Base-by-base conservation (phyloP, 2,113 vertebrate species). In the Pelodiscus sinensis region DNA sequence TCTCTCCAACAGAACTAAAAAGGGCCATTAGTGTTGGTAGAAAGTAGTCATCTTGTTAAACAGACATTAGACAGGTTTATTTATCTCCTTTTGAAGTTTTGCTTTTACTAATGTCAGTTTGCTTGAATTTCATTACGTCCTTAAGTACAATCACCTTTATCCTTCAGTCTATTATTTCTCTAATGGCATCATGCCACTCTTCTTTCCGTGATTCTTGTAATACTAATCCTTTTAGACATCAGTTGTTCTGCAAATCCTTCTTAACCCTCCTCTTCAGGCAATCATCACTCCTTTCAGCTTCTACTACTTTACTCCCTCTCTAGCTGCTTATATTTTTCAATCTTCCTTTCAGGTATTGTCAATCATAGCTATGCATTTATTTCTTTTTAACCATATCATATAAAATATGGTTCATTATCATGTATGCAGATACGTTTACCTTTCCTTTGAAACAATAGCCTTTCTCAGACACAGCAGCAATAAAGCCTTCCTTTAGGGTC, bases 231-330 rank as follows among this genome's bases (percentile, higher is more conserved):
- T 92, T 90, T 71, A 87, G 31, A 57, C 91, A 57, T 91, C 81
- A 91, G 68, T 89, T 92, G 31, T 77, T 95, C 80, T 95, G n/a
- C 89, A 91, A 97, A 94, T 95, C 88, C 52, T 50, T 95, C 96
- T 84, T 86, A 94, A 90, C 25, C 31, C 25, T 65, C 14, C 4
- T 96, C 65, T 86, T 92, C 92, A 94, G 89, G 78, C 84, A 93
- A 31, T 87, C 82, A 90, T 92, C 95, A 80, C 31, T 93, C 79
- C 78, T 93, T 97, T 96, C 88, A 91, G 87, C 38, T 54, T 90
- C 86, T 95, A 22, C 96, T 95, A 91, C 55, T 81, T n/a, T 79
- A 50, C 16, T 89, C 21, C 44, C 25, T 94, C 84, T 96, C 87
- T 90, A 79, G 19, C 62, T 81, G 22, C 29, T 92, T n/a, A 29